Evolutionary conservation across 2,888 invertebrate species (phyloP).

Genomic region (Clivina fossor): DNA sequence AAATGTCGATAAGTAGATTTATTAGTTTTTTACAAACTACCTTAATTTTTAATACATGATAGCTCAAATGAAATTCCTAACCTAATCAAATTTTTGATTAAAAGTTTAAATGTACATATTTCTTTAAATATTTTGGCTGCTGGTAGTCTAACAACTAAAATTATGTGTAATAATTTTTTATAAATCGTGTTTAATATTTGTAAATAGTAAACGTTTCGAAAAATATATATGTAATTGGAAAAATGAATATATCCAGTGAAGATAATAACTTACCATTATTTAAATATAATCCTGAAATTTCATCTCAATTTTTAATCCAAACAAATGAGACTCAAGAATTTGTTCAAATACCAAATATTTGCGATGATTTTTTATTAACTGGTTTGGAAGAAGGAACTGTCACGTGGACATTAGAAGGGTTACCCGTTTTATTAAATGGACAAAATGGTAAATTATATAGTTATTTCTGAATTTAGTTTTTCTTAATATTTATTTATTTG

Average conservation of each 20-base stretch:
- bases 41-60: too few relatives aligned
- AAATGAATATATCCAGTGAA: constrained; percentile 24
- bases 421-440: constrained; percentile 47
- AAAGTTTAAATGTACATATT: too few relatives aligned
- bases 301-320: constrained; percentile 26
- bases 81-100: too few relatives aligned
- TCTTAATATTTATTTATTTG: constrained; percentile 16
- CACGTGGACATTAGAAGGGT: constrained; percentile 47
- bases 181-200: too few relatives aligned
- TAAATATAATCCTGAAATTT: constrained; percentile 28
- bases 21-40: too few relatives aligned
- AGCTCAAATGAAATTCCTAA: too few relatives aligned
- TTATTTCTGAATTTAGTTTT: constrained; percentile 4
- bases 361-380: constrained; percentile 43
- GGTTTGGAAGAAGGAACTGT: constrained; percentile 45
- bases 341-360: constrained; percentile 25
- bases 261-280: constrained; percentile 24
- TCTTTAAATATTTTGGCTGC: too few relatives aligned
- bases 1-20: too few relatives aligned
- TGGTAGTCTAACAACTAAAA: too few relatives aligned
- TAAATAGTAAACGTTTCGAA: too few relatives aligned
- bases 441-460: constrained; percentile 40
- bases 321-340: constrained; percentile 28
- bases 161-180: too few relatives aligned
- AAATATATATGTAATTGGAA: background rate